These are phyloP conservation scores for Apaloderma vittatum DNA, from an alignment of 2,113 vertebrate species.

Conservation along the genomic window DNA sequence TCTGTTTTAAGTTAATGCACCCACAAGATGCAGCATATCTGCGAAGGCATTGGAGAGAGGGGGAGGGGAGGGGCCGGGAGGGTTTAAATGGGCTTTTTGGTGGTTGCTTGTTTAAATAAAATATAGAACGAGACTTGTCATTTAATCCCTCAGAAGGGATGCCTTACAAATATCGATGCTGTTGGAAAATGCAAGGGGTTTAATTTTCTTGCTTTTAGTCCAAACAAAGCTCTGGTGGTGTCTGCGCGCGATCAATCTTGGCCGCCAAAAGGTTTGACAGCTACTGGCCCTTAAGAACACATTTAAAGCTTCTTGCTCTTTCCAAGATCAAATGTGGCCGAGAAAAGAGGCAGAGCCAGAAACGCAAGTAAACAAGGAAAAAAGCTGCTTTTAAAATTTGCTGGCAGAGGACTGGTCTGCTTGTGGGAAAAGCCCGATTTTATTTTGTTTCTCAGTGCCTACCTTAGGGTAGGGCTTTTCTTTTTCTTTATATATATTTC, in stretches of 20 bases:
- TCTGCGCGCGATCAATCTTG: conserved; percentile 97
- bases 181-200: conserved; percentile 82
- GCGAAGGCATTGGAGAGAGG: conserved; percentile 65
- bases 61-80: conserved; percentile 62
- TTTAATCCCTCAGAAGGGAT: conserved; percentile 69
- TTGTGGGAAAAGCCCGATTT: conserved; percentile 62
- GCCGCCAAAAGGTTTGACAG: conserved; percentile 98
- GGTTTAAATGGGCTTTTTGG: conserved; percentile 68
- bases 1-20: conserved; percentile 72
- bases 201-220: conserved; percentile 97
- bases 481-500: neutral
- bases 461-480: neutral
- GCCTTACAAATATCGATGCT: conserved; percentile 82
- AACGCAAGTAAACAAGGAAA: conserved; percentile 85
- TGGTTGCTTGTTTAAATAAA: conserved; percentile 76
- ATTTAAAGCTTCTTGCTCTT: conserved; percentile 95
- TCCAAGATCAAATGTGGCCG: conserved; percentile 91
- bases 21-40: conserved; percentile 61
- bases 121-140: conserved; percentile 73
- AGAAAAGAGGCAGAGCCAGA: conserved; percentile 86
- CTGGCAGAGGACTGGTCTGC: conserved; percentile 59
- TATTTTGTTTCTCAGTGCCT: conserved; percentile 34
- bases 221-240: conserved; percentile 98
- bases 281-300: conserved; percentile 97
- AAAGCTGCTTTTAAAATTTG: conserved; percentile 73